Evolutionary conservation across 2,888 invertebrate genomes (phyloP).

Genomic region (Caenorhabditis sp.): DNA sequence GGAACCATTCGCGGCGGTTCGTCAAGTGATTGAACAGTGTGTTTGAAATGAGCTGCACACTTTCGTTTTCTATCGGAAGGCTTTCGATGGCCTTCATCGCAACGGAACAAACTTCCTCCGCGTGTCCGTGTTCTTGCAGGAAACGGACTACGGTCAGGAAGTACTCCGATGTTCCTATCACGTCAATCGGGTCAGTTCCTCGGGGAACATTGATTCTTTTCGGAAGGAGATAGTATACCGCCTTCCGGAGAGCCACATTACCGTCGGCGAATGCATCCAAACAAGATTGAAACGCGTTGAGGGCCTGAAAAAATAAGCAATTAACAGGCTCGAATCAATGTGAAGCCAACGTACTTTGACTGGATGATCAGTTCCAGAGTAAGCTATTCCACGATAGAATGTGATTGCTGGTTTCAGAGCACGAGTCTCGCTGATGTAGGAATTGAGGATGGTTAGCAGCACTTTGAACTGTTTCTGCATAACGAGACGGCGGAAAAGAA

Average conservation of each 20-base stretch:
- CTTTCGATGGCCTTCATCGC: slow-evolving; percentile 62
- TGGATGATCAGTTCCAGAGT: slow-evolving; percentile 67
- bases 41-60: slow-evolving; percentile 62
- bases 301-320: slow-evolving; percentile 48
- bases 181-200: slow-evolving; percentile 32
- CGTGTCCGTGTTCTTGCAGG: slow-evolving; percentile 65
- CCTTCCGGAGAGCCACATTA: slow-evolving; percentile 64
- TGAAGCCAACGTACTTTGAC: no score
- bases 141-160: slow-evolving; percentile 58
- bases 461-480: slow-evolving; percentile 29
- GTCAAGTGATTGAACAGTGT: slow-evolving; percentile 71
- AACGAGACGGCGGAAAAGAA: slow-evolving; percentile 24
- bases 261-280: slow-evolving; percentile 54
- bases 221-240: slow-evolving; percentile 57
- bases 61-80: slow-evolving; percentile 55
- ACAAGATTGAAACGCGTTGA: slow-evolving; percentile 63
- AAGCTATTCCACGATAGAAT: slow-evolving; percentile 71
- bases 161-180: slow-evolving; percentile 31
- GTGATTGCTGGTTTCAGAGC: slow-evolving; percentile 49
- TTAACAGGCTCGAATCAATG: no score
- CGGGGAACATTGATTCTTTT: slow-evolving; percentile 3
- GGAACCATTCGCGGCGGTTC: slow-evolving; percentile 56
- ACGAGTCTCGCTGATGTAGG: slow-evolving; percentile 50
- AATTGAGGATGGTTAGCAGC: slow-evolving; percentile 33
- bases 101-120: slow-evolving; percentile 64